Conservation (phyloP, 1,140 invertebrate genomes). For the Frieseomelitta varia region DNA sequence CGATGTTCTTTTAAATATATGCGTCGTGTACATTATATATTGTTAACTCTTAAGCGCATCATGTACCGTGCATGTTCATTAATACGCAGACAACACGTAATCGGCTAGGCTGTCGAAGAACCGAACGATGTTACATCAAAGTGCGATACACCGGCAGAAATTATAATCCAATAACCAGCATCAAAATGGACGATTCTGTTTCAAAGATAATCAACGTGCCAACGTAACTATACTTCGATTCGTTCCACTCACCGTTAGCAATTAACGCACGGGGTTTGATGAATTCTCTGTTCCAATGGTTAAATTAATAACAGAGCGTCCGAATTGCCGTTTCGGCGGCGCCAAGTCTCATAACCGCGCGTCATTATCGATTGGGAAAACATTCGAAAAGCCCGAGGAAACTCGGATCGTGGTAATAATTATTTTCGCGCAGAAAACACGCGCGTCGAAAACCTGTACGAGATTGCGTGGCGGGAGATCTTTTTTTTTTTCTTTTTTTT, state of each 20-base stretch:
- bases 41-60: conserved; percentile 43
- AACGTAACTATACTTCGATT: conserved; percentile 60
- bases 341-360: neutral
- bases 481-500: too few species aligned
- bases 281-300: conserved; percentile 47
- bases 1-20: conserved; percentile 61
- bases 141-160: conserved; percentile 52
- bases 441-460: neutral
- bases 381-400: neutral
- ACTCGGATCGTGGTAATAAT: neutral
- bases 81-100: conserved; percentile 18
- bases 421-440: neutral
- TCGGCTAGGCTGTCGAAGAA: neutral
- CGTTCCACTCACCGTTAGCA: conserved; percentile 52
- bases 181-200: conserved; percentile 62
- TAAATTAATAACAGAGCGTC: conserved; percentile 37
- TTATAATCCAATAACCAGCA: conserved; percentile 58
- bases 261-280: conserved; percentile 46
- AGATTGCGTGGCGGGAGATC: neutral
- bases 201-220: conserved; percentile 62
- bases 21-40: conserved; percentile 58
- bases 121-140: conserved; percentile 47
- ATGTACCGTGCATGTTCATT: conserved; percentile 56
- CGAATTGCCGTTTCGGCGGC: conserved; percentile 15
- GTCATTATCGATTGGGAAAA: conserved; percentile 32